Conservation (phyloP, 2,888 invertebrate species). For the Zhuqinia jingwanae region DNA sequence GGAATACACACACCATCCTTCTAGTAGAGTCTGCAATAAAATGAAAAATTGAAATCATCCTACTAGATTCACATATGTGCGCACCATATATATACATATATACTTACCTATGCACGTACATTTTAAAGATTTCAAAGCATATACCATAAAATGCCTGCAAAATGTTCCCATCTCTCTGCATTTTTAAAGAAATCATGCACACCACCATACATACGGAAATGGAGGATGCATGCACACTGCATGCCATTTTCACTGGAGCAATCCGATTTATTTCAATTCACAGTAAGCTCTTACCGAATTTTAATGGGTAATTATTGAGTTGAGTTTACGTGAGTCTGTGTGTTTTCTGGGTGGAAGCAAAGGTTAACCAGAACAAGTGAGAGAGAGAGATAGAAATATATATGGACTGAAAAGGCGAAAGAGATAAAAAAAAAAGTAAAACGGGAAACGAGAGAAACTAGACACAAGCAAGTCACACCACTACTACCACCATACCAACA, state of each 20-base stretch:
- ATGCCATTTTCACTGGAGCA: slow-evolving; percentile 11
- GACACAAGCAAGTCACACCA: too few relatives aligned
- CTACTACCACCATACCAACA: too few relatives aligned
- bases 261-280: slow-evolving; percentile 65
- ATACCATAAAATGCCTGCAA: too few relatives aligned
- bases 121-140: too few relatives aligned
- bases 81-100: too few relatives aligned
- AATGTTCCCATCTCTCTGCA: neutral
- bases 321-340: neutral
- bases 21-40: too few relatives aligned
- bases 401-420: neutral
- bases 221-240: neutral
- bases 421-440: neutral
- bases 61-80: too few relatives aligned
- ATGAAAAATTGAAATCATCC: too few relatives aligned
- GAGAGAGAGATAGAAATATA: neutral
- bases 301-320: slow-evolving; percentile 65
- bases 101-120: too few relatives aligned
- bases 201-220: neutral
- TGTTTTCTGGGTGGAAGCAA: neutral
- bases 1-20: too few relatives aligned
- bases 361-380: neutral
- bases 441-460: neutral
- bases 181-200: too few relatives aligned
- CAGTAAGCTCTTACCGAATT: slow-evolving; percentile 55